These are phyloP conservation scores for Aegypius monachus DNA, from an alignment of 2,113 vertebrate genomes.

Conservation along the genomic window DNA sequence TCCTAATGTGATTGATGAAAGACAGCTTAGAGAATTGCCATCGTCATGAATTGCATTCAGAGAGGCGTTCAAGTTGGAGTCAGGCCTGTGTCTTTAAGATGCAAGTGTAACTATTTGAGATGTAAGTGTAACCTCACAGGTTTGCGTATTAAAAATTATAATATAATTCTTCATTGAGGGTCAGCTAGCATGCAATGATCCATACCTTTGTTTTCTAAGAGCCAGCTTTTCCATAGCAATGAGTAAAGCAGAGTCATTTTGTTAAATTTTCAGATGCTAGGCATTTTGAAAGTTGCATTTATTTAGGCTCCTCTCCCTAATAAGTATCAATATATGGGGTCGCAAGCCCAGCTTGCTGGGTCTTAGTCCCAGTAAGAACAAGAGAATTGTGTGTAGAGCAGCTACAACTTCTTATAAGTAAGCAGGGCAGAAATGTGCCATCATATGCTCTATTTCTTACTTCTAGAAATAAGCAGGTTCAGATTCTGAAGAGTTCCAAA, in stretches of 20 bases:
- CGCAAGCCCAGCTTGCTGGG: neutral
- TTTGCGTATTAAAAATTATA: neutral
- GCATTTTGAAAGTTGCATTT: neutral
- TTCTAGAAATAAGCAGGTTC: neutral
- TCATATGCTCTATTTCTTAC: neutral
- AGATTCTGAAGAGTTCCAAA: neutral
- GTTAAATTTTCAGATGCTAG: neutral
- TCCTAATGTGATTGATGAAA: neutral
- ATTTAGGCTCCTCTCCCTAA: neutral
- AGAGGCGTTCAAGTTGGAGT: neutral
- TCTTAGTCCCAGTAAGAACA: neutral
- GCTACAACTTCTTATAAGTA: neutral
- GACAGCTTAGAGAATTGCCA: neutral
- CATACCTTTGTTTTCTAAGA: neutral
- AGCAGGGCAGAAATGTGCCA: neutral
- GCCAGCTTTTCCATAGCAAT: neutral
- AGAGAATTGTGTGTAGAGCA: neutral
- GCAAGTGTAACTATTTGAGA: neutral
- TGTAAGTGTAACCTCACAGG: neutral
- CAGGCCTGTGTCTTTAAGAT: neutral
- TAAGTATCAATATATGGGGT: neutral
- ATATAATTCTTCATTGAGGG: neutral
- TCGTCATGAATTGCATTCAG: neutral
- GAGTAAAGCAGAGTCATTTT: neutral
- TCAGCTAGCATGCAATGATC: accelerated